Evolutionary conservation across 2,888 invertebrate genomes (phyloP), one percentile per base, ranked within the genome.

Genomic region (Drosophila parthenogenetica): DNA sequence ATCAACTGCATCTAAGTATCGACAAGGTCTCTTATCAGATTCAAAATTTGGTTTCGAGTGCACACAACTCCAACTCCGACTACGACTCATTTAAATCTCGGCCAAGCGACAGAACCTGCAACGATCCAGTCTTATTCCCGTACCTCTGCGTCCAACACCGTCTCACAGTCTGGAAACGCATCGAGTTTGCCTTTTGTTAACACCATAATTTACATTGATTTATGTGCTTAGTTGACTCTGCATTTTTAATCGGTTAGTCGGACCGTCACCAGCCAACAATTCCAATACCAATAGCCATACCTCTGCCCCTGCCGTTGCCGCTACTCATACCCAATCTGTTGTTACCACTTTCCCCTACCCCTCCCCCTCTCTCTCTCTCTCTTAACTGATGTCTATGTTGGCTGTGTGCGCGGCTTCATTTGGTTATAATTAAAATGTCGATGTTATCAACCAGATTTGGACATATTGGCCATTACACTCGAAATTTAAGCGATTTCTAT

Each of bases 171-270:
- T 50, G 19, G 50, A 48, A 49, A 49, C 49, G 49, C 49, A 49
- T 49, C 49, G 84, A 77, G 84, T 76, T 82, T 68, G 89, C 84
- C 90, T 90, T 90, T 90, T 89, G 89, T 90, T 90, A 87, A 89
- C 90, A 89, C 90, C 83, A 88, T 89, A 89, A 89, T 89, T 89
- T 89, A 89, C 90, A 89, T 90, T 89, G 89, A 89, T 89, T 89
- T 89, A 89, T 90, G 89, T 79, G 81, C 73, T 77, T 77, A 84
- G 89, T 87, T 86, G 89, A 80, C 88, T 86, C 89, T 88, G 85
- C 87, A 88, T 86, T 89, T 86, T 86, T 86, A 86, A 86, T 86
- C 85, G 85, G 89, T 84, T 89, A 89, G 73, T 69, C 61, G 66
- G 63, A 68, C 63, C 57, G 32, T 67, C 57, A 53, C 65, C 48